Evolutionary conservation across 2,113 vertebrate genomes (phyloP).

Genomic region (Mus pahari): DNA sequence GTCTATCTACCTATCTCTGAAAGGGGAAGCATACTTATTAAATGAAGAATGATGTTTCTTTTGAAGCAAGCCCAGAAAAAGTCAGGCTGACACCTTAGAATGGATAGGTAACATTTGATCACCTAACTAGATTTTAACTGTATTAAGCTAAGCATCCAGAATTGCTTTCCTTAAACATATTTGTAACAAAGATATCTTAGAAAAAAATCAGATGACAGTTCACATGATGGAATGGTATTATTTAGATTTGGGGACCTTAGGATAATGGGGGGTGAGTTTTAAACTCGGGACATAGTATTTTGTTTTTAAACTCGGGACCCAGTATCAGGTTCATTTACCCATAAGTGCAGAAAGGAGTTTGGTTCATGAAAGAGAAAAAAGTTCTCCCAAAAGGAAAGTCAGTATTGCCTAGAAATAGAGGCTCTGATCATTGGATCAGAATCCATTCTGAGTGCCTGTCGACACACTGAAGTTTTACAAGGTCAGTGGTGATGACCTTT

Average conservation of each 20-base stretch:
- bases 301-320: background rate
- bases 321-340: background rate
- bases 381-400: background rate
- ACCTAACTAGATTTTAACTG: slow-evolving; percentile 65
- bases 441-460: background rate
- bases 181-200: background rate
- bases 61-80: slow-evolving; percentile 54
- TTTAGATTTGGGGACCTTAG: background rate
- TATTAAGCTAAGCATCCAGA: slow-evolving; percentile 47
- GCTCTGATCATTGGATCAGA: background rate
- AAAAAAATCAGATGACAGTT: slow-evolving; percentile 4
- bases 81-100: background rate
- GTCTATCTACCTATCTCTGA: background rate
- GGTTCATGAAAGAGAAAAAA: background rate
- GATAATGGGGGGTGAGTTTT: slow-evolving; percentile 12
- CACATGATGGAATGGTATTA: background rate
- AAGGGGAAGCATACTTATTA: slow-evolving; percentile 63
- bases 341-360: background rate
- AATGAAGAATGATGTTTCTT: slow-evolving; percentile 46
- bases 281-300: background rate
- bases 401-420: slow-evolving; percentile 16
- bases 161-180: background rate
- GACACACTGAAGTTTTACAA: background rate
- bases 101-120: slow-evolving; percentile 20
- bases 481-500: background rate